These are phyloP conservation scores for Holcopasites calliopsidis DNA, from an alignment of 1,140 invertebrate genomes.

Conservation along the genomic window DNA sequence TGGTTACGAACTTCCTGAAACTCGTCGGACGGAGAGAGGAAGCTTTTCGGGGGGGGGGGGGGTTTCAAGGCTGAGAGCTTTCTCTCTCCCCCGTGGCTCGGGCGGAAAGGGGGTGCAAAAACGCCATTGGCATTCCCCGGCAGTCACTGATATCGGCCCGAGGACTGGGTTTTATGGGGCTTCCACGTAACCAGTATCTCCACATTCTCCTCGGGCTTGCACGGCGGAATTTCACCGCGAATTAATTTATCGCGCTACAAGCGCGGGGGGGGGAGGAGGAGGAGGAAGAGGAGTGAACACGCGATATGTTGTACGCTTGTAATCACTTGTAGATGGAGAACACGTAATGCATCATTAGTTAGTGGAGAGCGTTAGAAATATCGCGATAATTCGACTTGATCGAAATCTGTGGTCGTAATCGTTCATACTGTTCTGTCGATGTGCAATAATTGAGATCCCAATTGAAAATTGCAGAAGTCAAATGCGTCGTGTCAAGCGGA, in stretches of 20 bases:
- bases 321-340: no score
- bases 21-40: neutral
- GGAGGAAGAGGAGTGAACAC: no score
- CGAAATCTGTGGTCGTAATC: no score
- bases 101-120: constrained; percentile 20
- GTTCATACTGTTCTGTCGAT: no score
- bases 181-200: neutral
- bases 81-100: constrained; percentile 1
- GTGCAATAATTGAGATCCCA: no score
- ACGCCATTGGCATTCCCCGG: neutral
- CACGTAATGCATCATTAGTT: no score
- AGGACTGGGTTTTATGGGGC: constrained; percentile 21
- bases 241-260: constrained; percentile 1
- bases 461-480: no score
- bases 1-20: constrained; percentile 5
- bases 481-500: neutral
- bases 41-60: no score
- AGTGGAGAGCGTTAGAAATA: no score
- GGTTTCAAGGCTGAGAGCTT: constrained; percentile 10
- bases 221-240: no score
- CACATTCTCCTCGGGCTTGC: neutral
- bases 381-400: no score
- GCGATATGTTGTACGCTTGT: neutral
- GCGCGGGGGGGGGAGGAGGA: no score
- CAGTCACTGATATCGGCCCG: neutral